Base-by-base conservation (phyloP, 2,797 vertebrate genomes). In the Gephyroberyx darwinii region DNA sequence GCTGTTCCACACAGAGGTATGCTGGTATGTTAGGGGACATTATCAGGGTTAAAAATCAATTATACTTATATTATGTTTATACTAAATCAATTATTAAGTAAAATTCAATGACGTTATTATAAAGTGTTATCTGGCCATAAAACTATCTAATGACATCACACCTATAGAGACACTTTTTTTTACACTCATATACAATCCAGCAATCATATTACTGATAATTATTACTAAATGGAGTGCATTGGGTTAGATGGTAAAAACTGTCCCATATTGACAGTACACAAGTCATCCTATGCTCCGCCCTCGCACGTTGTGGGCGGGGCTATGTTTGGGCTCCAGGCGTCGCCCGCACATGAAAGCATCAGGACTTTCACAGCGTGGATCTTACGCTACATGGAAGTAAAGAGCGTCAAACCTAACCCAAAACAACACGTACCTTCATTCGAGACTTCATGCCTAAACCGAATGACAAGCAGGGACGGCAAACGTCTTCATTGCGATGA, bases 251-350 rank as follows among this genome's bases (percentile, higher is more conserved):
- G 61, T 83, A 14, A 61, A 47, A 71, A 51, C 51, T 7, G 17
- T 14, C 41, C 43, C 8, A 43, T n/a, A 54, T 70, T 59, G 58
- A 33, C 37, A 51, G 12, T 43, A 39, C 13, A 19, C 69, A 39
- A 0, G 33, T 0, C 37, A 51, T 76, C 63, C 78, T 75, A 90
- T 91, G 89, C 87, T 63, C 60, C 22, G 5, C 50, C n/a, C 48
- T 57, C n/a, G 47, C 65, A 70, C 31, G 26, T 12, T 74, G 84
- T 87, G 83, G 89, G 90, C 74, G 84, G 65, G 83, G 63, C 30
- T 67, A 69, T 3, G 26, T 33, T 45, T 3, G 63, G 51, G 55
- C 33, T 22, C 20, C 51, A 4, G 22, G 41, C 55, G 47, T 4
- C 20, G 1, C 45, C 45, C 0, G 50, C 1, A 12, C 2, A 22